Evolutionary conservation across 2,113 vertebrate genomes (phyloP).

Genomic region (Zootoca vivipara): DNA sequence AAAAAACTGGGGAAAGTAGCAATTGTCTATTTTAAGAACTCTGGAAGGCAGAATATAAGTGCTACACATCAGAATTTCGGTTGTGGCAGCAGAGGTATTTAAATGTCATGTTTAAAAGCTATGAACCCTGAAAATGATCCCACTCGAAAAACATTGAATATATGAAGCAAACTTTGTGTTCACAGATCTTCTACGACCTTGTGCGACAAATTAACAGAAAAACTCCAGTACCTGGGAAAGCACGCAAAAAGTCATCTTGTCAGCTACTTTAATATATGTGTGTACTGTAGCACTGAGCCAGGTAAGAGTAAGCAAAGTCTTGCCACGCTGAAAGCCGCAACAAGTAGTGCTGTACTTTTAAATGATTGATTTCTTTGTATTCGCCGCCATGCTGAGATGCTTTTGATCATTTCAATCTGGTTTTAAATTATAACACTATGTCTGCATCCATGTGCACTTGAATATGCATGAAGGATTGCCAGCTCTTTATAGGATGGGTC

Average conservation of each 20-base stretch:
- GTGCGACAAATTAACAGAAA: slow-evolving; percentile 96
- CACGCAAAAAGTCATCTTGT: slow-evolving; percentile 91
- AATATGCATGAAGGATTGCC: not conserved
- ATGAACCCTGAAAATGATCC: not conserved
- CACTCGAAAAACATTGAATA: not conserved
- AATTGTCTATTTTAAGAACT: not conserved
- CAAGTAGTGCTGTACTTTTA: not conserved
- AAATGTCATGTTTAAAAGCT: not conserved
- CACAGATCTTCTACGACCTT: slow-evolving; percentile 93
- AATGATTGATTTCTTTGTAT: not conserved
- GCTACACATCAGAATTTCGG: not conserved
- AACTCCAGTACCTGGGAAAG: slow-evolving; percentile 90
- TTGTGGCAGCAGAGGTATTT: not conserved
- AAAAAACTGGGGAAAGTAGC: not conserved
- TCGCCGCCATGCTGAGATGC: not conserved
- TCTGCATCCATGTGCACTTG: not conserved
- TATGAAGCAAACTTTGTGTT: slow-evolving; percentile 46
- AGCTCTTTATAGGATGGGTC: not conserved
- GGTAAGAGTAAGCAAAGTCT: slow-evolving; percentile 66
- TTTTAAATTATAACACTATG: not conserved
- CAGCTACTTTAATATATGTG: slow-evolving; percentile 89
- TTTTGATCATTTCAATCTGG: not conserved
- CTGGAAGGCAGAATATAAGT: not conserved
- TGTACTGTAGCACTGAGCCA: slow-evolving; percentile 91
- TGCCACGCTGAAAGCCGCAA: not conserved